Conservation (phyloP, 1,140 invertebrate species). For the Microplitis mediator region DNA sequence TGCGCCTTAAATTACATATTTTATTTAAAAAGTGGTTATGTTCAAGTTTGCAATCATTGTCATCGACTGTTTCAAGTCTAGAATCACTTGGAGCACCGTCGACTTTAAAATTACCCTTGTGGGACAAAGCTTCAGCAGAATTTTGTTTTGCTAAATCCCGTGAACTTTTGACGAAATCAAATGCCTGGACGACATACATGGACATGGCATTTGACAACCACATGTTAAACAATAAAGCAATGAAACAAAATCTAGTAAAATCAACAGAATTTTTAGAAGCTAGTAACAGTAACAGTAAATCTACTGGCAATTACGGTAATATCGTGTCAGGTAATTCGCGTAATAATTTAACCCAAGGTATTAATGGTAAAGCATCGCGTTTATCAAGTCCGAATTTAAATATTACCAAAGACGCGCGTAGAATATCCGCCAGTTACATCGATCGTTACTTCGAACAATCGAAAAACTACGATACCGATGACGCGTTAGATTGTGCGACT, state of each 20-base stretch:
- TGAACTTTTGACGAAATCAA: constrained; percentile 69
- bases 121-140: constrained; percentile 76
- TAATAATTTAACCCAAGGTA: constrained; percentile 34
- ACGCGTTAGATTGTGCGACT: constrained; percentile 12
- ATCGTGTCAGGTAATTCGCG: constrained; percentile 22
- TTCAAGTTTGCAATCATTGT: constrained; percentile 64
- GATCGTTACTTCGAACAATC: constrained; percentile 59
- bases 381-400: constrained; percentile 39
- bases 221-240: constrained; percentile 47
- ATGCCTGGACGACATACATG: constrained; percentile 55
- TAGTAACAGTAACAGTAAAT: constrained; percentile 43
- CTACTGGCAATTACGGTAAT: constrained; percentile 34
- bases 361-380: constrained; percentile 47
- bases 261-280: constrained; percentile 53
- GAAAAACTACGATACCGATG: constrained; percentile 52
- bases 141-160: constrained; percentile 76
- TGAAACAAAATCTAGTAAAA: constrained; percentile 51
- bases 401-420: constrained; percentile 42
- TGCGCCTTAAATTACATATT: no score
- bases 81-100: constrained; percentile 61
- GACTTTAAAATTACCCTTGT: constrained; percentile 68
- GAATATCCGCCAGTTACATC: constrained; percentile 57
- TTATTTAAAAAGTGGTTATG: constrained; percentile 59
- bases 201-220: constrained; percentile 53
- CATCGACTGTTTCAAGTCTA: constrained; percentile 60